A percentile compares a stretch with the other conserved stretches of the same genome.
Evolutionary conservation across 1,140 invertebrate genomes (phyloP).

Genomic region (Diabrotica undecimpunctata): DNA sequence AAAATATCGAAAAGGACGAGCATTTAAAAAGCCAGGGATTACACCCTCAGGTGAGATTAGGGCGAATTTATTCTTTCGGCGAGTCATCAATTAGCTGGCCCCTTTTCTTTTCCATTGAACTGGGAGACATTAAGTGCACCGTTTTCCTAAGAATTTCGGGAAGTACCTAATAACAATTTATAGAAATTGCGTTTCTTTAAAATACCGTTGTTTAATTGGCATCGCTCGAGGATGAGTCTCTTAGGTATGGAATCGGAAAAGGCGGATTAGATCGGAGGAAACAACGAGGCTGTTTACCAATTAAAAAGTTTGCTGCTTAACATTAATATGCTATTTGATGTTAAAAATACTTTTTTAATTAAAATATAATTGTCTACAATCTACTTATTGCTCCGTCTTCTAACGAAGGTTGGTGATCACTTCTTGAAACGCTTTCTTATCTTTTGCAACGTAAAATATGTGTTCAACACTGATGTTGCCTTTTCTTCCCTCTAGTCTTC

Average conservation of each 20-base stretch:
- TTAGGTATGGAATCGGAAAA: slow-evolving; percentile 21
- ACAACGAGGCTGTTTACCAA: slow-evolving; percentile 21
- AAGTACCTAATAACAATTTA: slow-evolving; percentile 37
- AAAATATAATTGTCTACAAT: no score
- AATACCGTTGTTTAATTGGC: slow-evolving; percentile 36
- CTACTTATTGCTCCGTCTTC: no score
- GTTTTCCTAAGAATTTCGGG: slow-evolving; percentile 21
- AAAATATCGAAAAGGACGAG: slow-evolving; percentile 24
- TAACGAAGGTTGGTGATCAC: no score
- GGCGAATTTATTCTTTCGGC: slow-evolving; percentile 26
- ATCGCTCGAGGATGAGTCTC: slow-evolving; percentile 36
- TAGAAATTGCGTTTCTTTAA: slow-evolving; percentile 36
- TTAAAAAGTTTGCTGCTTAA: no score
- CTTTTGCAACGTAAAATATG: no score
- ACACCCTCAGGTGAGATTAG: slow-evolving; percentile 30
- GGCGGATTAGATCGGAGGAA: slow-evolving; percentile 19
- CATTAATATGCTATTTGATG: no score
- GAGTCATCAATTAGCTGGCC: slow-evolving; percentile 25
- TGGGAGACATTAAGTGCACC: slow-evolving; percentile 21
- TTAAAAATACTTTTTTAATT: no score
- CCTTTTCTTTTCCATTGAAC: slow-evolving; percentile 31
- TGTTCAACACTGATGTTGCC: no score
- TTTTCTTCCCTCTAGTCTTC: no score
- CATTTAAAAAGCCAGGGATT: slow-evolving; percentile 23
- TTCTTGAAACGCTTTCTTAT: no score